Percentiles rank a stretch among this genome's conserved stretches.
Evolutionary conservation across 2,888 invertebrate genomes (phyloP).

Genomic region (Perdita meconis): DNA sequence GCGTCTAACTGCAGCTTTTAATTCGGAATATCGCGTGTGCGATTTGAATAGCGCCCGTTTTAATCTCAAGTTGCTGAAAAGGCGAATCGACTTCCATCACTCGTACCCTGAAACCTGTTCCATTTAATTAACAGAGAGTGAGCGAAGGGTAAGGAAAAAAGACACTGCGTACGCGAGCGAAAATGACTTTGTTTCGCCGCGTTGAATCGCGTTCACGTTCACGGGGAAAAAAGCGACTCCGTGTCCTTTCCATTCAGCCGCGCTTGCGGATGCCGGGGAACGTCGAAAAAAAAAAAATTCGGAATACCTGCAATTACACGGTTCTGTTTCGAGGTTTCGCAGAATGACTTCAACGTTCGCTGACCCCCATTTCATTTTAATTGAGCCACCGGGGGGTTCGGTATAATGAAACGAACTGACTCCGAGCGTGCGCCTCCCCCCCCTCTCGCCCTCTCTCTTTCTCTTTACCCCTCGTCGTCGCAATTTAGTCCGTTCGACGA

Average conservation of each 20-base stretch:
- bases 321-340: not conserved
- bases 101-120: not conserved
- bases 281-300: constrained; percentile 28
- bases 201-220: constrained; percentile 18
- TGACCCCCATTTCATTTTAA: not conserved
- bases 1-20: not conserved
- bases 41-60: not conserved
- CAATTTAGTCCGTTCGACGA: not conserved
- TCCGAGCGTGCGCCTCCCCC: too few species aligned
- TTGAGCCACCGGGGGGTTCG: not conserved
- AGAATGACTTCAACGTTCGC: not conserved
- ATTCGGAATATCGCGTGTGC: not conserved
- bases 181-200: constrained; percentile 10
- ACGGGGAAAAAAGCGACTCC: constrained; percentile 21
- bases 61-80: not conserved
- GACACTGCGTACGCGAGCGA: not conserved
- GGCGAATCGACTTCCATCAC: not conserved
- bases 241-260: constrained; percentile 7
- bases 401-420: constrained; percentile 1
- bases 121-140: constrained; percentile 19
- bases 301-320: not conserved
- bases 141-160: not conserved
- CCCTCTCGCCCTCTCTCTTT: too few species aligned
- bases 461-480: not conserved
- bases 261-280: constrained; percentile 8